A percentile compares a stretch with the other conserved stretches of the same genome.
Evolutionary conservation across 2,888 invertebrate species (phyloP).

Genomic region (Mythimna vitellina): DNA sequence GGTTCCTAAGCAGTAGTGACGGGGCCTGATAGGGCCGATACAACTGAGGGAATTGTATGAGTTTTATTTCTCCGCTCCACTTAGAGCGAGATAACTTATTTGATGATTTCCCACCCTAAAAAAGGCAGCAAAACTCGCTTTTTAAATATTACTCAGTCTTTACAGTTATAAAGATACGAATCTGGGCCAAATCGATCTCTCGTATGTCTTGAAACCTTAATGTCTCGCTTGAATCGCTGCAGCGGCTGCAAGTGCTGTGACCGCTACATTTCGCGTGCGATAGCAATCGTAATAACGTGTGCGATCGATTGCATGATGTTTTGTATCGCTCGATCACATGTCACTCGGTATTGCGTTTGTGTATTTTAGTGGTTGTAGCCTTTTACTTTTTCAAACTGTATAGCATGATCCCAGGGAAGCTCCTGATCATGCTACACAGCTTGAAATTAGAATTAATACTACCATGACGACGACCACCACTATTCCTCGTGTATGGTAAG

Average conservation of each 20-base stretch:
- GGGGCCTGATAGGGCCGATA: too few relatives aligned
- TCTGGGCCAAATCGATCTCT: conserved; percentile 48
- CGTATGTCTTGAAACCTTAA: conserved; percentile 35
- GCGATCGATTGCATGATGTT: conserved; percentile 48
- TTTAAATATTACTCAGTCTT: conserved; percentile 11
- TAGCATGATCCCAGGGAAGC: too few relatives aligned
- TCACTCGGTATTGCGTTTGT: conserved; percentile 27
- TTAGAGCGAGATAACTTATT: too few relatives aligned
- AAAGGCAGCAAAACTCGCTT: background rate
- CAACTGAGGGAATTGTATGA: too few relatives aligned
- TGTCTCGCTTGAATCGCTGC: conserved; percentile 24
- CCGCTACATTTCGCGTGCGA: conserved; percentile 41
- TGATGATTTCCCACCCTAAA: background rate
- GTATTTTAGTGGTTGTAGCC: conserved; percentile 7
- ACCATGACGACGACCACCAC: too few relatives aligned
- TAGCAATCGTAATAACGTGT: conserved; percentile 41
- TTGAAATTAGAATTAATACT: too few relatives aligned
- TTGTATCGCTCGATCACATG: conserved; percentile 48
- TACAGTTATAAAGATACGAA: conserved; percentile 50
- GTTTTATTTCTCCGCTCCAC: too few relatives aligned
- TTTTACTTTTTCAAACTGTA: conserved; percentile 7
- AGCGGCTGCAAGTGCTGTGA: conserved; percentile 15
- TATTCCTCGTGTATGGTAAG: too few relatives aligned
- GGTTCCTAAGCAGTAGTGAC: too few relatives aligned
- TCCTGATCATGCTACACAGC: too few relatives aligned